Base-by-base conservation (phyloP, 1,140 invertebrate genomes). In the Hestina assimilis region DNA sequence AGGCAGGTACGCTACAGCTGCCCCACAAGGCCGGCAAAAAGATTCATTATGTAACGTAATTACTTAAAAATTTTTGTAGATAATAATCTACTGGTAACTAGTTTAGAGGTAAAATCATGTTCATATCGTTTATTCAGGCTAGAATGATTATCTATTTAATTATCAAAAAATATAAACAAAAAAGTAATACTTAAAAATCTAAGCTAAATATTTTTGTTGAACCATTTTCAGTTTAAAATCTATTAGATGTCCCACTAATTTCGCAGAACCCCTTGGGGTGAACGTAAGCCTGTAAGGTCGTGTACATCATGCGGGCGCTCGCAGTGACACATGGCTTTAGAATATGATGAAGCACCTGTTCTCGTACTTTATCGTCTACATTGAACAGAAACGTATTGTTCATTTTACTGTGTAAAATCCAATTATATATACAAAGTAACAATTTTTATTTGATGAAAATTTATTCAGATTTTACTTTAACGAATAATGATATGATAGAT, bases 281-380 rank as follows among this genome's bases (percentile, higher is more conserved):
- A 62, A 54, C 60, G 59, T 79, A 82, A 83, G 78, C 78, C 72
- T 66, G 48, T 64, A 75, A 75, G 75, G 78, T 79, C 69, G 69
- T 72, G 74, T 84, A 79, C 75, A 83, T 83, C 82, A 85, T 75
- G 56, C 62, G 56, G 65, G 59, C 71, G 66, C 70, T 68, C 59
- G 58, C 63, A 63, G 62, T 76, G 78, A 85, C 79, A 81, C 75
- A 51, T 69, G 78, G 79, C 79, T 85, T 85, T 85, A 65, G 71
- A 62, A 52, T 70, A 78, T 85, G 79, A 85, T 80, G 69, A 83
- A 85, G 82, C 65, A 79, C 76, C 82, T 80, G 79, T 75, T 83
- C 79, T 71, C 71, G 68, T 83, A 78, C 82, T 85, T 83, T 80
- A 85, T 81, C 71, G 73, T 72, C 70, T 61, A 63, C 66, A 69